A percentile compares a stretch with the other conserved stretches of the same genome.
phyloP scores from a whole-genome alignment of 1,140 invertebrate species.

The Mactra quadrangularis region DNA sequence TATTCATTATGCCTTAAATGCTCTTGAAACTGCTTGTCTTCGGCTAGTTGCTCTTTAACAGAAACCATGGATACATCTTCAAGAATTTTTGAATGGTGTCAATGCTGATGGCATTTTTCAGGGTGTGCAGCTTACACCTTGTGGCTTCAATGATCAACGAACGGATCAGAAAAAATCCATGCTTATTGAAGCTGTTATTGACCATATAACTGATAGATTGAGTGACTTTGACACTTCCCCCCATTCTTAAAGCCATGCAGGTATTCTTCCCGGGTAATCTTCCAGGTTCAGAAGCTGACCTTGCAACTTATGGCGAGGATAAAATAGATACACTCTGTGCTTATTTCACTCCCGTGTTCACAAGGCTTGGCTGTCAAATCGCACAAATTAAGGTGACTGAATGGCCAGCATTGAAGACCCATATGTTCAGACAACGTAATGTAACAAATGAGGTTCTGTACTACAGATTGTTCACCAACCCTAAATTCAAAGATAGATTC shows the following conservation, averaged over 20 bases:
- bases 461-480: not conserved
- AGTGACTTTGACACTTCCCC: not conserved
- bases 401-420: too few relatives aligned
- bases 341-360: not conserved
- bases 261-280: not conserved
- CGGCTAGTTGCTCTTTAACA: not conserved
- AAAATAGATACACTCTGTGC: not conserved
- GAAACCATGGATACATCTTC: not conserved
- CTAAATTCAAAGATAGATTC: not conserved
- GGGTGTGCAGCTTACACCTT: not conserved
- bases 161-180: not conserved
- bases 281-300: not conserved
- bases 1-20: not conserved
- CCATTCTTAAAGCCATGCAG: not conserved
- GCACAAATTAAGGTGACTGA: too few relatives aligned
- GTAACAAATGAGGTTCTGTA: not conserved
- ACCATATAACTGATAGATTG: not conserved
- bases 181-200: not conserved
- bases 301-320: not conserved
- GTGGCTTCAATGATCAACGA: too few relatives aligned
- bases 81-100: not conserved
- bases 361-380: not conserved
- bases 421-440: not conserved
- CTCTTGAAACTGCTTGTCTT: not conserved
- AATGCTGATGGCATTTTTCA: not conserved